Base-by-base conservation (phyloP, 2,113 vertebrate genomes). In the Aptenodytes patagonicus region DNA sequence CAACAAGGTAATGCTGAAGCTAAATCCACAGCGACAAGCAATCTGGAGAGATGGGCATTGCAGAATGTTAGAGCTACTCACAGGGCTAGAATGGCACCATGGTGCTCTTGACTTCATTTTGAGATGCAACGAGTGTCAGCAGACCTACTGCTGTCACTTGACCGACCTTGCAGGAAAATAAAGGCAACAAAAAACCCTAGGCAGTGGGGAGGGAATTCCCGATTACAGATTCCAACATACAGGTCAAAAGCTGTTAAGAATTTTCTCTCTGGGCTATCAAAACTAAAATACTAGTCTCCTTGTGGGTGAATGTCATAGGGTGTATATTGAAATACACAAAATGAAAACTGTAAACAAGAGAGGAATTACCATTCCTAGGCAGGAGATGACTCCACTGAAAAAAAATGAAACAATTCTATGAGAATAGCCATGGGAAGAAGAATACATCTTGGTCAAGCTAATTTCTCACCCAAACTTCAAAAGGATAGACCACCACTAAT, bases 21-120 rank as follows among this genome's bases (percentile, higher is more conserved):
- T 88, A 90, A 96, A 94, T 89, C 91, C 96, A 57, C 82, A 89
- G 40, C 64, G 73, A 55, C 55, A 90, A 88, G 65, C 49, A 61
- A 72, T 76, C 68, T 73, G 93, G 66, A 60, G 90, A 94, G 87
- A 46, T 47, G 76, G 66, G 89, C 29, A 17, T 36, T 89, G 79
- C 83, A 95, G 57, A 66, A n/a, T 24, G 24, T 49, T 78, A 87
- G 64, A 85, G 71, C 65, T 55, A 52, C 69, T 90, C 51, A 76
- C 90, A 32, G 83, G 25, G 44, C 83, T 54, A 8, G 36, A 55
- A 80, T 34, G 58, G 68, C 72, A 77, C n/a, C 72, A 49, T 1
- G 58, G 54, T 31, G 55, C 72, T 87, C 83, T 24, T 58, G 66
- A 22, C 60, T 78, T 55, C 11, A 69, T n/a, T 79, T 57, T 36